Base-by-base conservation (phyloP, 2,113 vertebrate species). In the Indicator maculatus region DNA sequence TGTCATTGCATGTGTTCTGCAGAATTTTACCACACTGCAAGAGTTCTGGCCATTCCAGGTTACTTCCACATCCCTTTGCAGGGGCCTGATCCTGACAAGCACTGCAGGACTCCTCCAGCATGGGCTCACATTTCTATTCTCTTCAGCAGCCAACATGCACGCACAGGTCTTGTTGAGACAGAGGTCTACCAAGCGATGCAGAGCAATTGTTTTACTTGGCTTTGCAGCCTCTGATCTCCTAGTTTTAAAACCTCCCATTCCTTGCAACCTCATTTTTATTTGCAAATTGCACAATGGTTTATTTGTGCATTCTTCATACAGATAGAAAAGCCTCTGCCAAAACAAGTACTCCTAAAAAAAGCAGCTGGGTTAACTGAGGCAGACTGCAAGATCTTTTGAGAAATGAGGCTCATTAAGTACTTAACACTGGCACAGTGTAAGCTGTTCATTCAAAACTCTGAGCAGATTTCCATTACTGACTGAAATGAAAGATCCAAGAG, bases 301-400 rank as follows among this genome's bases (percentile, higher is more conserved):
- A 96, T 93, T 92, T 95, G 94, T 85, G 87, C 66, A n/a, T 92
- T 93, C 75, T 73, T 92, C 71, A 70, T 18, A 84, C 64, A 66
- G 78, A 72, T 3, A 72, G 67, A 96, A 95, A 94, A 92, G 44
- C 71, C 72, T 71, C 74, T 91, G 91, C 91, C 93, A 95, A 95
- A 87, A 94, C 67, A 93, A 95, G 89, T 60, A 91, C 36, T 93
- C 82, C 93, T 91, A 94, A 90, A 95, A 96, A 96, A 96, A 93
- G 81, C 89, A 90, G 92, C 77, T 85, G 91, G 71, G 88, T 94
- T 96, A 94, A 93, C 94, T 66, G 65, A 96, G 94, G 94, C 89
- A 92, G 78, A 59, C 89, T 93, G 89, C 72, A 90, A 80, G 87
- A 85, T 83, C 89, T 94, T 50, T 80, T 76, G 88, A 91, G 84